Evolutionary conservation across 2,888 invertebrate species (phyloP).

Genomic region (Noctuana brunneofusca): DNA sequence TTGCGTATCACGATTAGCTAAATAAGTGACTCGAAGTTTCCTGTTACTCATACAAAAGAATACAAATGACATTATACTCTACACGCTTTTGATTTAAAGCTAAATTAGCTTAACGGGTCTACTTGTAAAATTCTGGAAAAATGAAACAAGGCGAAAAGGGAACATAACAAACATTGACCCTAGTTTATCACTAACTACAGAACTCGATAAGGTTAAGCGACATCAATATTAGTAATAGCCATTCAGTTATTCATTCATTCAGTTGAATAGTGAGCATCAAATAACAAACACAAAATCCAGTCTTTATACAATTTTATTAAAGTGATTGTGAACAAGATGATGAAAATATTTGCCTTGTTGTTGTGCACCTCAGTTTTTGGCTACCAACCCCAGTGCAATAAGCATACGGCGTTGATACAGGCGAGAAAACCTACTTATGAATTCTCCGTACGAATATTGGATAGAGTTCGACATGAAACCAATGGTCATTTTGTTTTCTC

Average conservation of each 20-base stretch:
- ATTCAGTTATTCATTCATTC: neutral
- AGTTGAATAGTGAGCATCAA: neutral
- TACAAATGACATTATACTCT: neutral
- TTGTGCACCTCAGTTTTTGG: slow-evolving; percentile 10
- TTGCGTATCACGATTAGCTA: neutral
- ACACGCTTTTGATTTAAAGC: neutral
- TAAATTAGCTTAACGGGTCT: neutral
- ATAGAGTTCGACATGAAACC: slow-evolving; percentile 51
- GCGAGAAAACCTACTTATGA: slow-evolving; percentile 49
- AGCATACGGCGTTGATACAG: slow-evolving; percentile 38
- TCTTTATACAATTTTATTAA: neutral
- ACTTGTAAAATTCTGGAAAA: slow-evolving; percentile 12
- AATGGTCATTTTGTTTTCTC: slow-evolving; percentile 68
- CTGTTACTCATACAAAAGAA: neutral
- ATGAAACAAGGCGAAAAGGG: neutral
- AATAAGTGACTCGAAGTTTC: neutral
- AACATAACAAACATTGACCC: slow-evolving; percentile 25
- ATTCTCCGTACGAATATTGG: slow-evolving; percentile 44
- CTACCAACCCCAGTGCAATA: neutral
- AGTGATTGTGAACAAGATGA: slow-evolving; percentile 9
- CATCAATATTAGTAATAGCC: neutral
- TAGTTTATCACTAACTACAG: slow-evolving; percentile 16
- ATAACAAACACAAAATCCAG: neutral
- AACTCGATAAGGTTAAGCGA: neutral
- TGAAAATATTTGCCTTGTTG: slow-evolving; percentile 6